Evolutionary conservation across 2,797 vertebrate genomes (phyloP), one percentile per base, ranked within the genome.

Genomic region (Etheostoma perlongum): DNA sequence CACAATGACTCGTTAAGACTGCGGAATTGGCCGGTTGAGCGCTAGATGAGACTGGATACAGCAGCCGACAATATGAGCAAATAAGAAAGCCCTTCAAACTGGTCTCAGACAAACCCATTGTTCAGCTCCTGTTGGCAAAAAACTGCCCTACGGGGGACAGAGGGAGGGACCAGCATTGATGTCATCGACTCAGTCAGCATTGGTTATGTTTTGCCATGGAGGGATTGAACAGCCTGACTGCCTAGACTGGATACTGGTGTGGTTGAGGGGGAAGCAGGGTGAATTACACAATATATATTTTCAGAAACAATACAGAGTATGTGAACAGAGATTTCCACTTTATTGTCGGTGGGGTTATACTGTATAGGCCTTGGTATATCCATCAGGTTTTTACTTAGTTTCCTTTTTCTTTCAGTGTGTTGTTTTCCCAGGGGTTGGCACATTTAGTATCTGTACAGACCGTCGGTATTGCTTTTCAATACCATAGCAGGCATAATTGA

Each of bases 341-440:
- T 82, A 87, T 78, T 88, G 88, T 91, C 47, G 58, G 81, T 91
- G 91, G 85, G 85, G 86, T 90, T 85, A 86, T 79, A 89, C 92
- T 90, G 84, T 90, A 89, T 91, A 92, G 89, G 86, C 88, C 89
- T 93, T 94, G 88, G 85, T 94, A 90, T 93, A 91, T 93, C 87
- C 90, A 89, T 89, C 91, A 85, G 75, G 76, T 86, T 90, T 86
- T 74, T 47, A n/a, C 59, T 85, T 66, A 40, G 87, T 83, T 89
- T 76, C 53, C 49, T 74, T 59, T 88, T 85, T 59, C 67, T 84
- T 86, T 86, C 69, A 36, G 11, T 70, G 3, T 21, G 59, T 78
- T 63, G 67, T 78, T 87, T 86, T 83, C 72, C 83, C 68, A 58
- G 75, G 61, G 81, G 64, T 82, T 74, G 84, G 80, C 84, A 82